A percentile compares a stretch with the other conserved stretches of the same genome.
Evolutionary conservation across 2,797 vertebrate genomes (phyloP).

Genomic region (Allobates femoralis): DNA sequence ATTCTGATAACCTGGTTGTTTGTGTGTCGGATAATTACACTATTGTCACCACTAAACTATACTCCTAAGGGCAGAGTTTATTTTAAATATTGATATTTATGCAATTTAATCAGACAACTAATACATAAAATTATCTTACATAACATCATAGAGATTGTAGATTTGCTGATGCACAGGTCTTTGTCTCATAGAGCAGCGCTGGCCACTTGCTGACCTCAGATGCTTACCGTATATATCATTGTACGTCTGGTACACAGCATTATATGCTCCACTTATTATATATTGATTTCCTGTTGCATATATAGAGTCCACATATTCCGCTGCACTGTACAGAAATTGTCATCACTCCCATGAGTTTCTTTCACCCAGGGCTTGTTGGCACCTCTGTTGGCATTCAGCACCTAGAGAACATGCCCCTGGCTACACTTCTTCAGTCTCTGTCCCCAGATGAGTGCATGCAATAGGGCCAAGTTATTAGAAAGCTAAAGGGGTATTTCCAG

Average conservation of each 20-base stretch:
- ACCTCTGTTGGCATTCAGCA: no score
- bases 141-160: background rate
- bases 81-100: background rate
- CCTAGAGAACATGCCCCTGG: no score
- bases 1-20: conserved; percentile 28
- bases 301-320: no score
- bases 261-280: background rate
- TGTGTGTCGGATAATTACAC: background rate
- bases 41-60: background rate
- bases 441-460: no score
- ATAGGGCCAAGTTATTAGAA: no score
- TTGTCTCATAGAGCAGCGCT: background rate
- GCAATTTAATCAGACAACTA: background rate
- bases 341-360: no score
- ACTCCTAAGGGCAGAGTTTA: background rate
- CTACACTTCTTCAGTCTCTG: no score
- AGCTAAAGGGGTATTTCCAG: no score
- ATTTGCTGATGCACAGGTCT: background rate
- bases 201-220: background rate
- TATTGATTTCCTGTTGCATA: background rate
- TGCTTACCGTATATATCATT: background rate
- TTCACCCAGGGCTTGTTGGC: no score
- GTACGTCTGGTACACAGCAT: background rate
- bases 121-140: background rate
- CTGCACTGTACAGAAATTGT: no score